Evolutionary conservation across 2,888 invertebrate species (phyloP).

Genomic region (Acanthosoma haemorrhoidale): DNA sequence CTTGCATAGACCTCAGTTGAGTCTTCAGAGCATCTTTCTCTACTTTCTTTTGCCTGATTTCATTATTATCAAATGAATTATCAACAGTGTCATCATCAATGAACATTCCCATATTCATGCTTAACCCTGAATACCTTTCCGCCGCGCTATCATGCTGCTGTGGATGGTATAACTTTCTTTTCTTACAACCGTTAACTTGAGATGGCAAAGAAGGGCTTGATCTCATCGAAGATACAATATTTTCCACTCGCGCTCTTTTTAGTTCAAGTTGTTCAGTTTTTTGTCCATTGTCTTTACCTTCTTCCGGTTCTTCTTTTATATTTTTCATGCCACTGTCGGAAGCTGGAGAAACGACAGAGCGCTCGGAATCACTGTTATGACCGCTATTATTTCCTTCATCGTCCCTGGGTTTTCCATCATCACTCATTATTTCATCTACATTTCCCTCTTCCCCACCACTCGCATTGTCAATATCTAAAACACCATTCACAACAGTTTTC

Average conservation of each 20-base stretch:
- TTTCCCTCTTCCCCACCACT: constrained; percentile 47
- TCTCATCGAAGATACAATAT: constrained; percentile 90
- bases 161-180: constrained; percentile 91
- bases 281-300: constrained; percentile 36
- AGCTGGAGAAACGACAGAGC: constrained; percentile 38
- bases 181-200: constrained; percentile 86
- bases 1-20: constrained; percentile 80
- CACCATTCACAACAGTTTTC: constrained; percentile 39
- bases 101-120: constrained; percentile 53
- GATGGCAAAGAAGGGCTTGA: constrained; percentile 69
- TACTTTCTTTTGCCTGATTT: constrained; percentile 75
- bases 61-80: constrained; percentile 68
- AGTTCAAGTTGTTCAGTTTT: constrained; percentile 54
- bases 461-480: constrained; percentile 46
- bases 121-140: constrained; percentile 56
- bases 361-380: constrained; percentile 37
- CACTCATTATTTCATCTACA: constrained; percentile 50
- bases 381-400: constrained; percentile 34
- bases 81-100: constrained; percentile 68
- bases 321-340: constrained; percentile 39
- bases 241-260: constrained; percentile 90
- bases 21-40: constrained; percentile 81
- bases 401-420: constrained; percentile 51
- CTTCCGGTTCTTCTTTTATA: constrained; percentile 40
- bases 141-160: constrained; percentile 79